Evolutionary conservation across 1,140 invertebrate genomes (phyloP).

Genomic region (Apis dorsata): DNA sequence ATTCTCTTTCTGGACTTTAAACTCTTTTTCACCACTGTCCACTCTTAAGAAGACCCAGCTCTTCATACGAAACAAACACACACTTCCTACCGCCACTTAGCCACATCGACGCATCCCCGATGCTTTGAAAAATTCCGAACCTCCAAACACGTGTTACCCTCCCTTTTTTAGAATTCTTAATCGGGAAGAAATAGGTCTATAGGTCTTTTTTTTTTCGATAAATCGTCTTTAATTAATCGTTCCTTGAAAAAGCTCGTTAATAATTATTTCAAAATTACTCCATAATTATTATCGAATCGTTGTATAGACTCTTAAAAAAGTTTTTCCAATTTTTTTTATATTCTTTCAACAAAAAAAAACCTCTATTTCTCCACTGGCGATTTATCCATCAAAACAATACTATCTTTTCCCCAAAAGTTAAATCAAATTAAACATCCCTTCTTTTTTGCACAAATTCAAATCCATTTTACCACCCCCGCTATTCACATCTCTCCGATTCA

Average conservation of each 20-base stretch:
- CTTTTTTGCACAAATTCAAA: background rate
- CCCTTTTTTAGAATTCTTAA: background rate
- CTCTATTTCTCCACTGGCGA: no score
- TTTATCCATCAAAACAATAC: no score
- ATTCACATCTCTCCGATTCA: slow-evolving; percentile 4
- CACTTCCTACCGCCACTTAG: slow-evolving; percentile 25
- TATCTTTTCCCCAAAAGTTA: no score
- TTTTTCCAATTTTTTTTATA: no score
- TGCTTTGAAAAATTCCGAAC: background rate
- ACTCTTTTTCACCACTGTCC: slow-evolving; percentile 34
- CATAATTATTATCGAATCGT: no score
- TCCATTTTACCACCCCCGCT: background rate
- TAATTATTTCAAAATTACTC: no score
- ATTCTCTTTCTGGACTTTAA: slow-evolving; percentile 37
- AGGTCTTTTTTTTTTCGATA: background rate
- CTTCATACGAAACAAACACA: slow-evolving; percentile 22
- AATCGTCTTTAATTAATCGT: background rate
- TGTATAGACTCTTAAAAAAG: no score
- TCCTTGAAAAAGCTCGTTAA: background rate
- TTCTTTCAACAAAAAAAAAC: no score
- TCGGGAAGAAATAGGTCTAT: background rate
- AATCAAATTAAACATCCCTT: no score
- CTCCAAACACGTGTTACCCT: background rate
- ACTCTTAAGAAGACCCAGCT: slow-evolving; percentile 6
- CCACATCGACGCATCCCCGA: background rate